Conservation (phyloP, 1,140 invertebrate genomes). For the Dryas iulia region DNA sequence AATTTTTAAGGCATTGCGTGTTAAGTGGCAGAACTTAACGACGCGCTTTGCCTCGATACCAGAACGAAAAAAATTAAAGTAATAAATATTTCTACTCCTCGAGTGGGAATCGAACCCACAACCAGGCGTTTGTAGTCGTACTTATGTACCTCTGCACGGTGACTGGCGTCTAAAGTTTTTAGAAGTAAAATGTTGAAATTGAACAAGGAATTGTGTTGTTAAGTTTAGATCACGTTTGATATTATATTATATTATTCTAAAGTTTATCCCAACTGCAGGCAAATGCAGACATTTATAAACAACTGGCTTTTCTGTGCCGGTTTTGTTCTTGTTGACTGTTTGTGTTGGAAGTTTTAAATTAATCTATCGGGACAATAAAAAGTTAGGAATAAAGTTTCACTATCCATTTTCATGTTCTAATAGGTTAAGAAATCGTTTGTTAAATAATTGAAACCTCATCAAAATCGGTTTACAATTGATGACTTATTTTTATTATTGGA, state of each 20-base stretch:
- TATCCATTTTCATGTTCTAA: not conserved
- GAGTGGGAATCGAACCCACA: too few relatives aligned
- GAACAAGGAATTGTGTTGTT: conserved; percentile 9
- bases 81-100: too few relatives aligned
- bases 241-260: conserved; percentile 5
- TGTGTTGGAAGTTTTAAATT: not conserved
- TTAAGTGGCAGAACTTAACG: too few relatives aligned
- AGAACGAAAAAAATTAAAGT: too few relatives aligned
- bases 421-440: not conserved
- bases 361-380: conserved; percentile 1
- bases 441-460: too few relatives aligned
- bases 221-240: conserved; percentile 5
- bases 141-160: too few relatives aligned
- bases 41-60: too few relatives aligned
- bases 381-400: not conserved
- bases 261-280: not conserved
- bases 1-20: too few relatives aligned
- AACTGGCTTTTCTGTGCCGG: not conserved
- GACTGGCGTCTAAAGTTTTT: not conserved
- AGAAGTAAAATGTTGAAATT: not conserved
- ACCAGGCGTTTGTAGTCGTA: too few relatives aligned
- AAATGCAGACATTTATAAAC: conserved; percentile 1
- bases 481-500: too few relatives aligned
- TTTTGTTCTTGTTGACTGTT: not conserved
- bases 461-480: too few relatives aligned